phyloP scores from a whole-genome alignment of 1,140 invertebrate species.

The Phymorhynchus buccinoides region DNA sequence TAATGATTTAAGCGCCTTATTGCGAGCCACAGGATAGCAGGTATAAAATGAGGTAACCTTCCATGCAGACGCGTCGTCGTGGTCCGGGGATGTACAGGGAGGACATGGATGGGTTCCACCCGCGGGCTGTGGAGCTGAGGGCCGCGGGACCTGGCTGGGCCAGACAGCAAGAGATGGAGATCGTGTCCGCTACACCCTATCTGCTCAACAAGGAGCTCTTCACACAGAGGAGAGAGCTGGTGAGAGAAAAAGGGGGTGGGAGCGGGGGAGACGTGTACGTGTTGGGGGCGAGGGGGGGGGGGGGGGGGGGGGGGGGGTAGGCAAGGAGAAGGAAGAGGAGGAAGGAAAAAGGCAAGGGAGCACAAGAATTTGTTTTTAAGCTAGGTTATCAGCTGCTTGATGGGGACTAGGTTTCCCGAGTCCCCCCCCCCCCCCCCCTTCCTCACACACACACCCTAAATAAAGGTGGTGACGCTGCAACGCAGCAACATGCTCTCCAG shows the following conservation, averaged over 20 bases:
- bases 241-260: slow-evolving; percentile 37
- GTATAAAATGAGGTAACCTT: too few relatives aligned
- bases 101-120: slow-evolving; percentile 59
- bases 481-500: too few relatives aligned
- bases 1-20: too few relatives aligned
- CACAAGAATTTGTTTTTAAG: too few relatives aligned
- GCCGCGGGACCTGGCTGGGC: slow-evolving; percentile 68
- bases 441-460: too few relatives aligned
- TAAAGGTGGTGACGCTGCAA: too few relatives aligned
- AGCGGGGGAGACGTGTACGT: neutral
- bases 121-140: slow-evolving; percentile 56
- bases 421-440: too few relatives aligned
- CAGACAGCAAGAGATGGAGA: slow-evolving; percentile 64
- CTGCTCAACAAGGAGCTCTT: slow-evolving; percentile 70
- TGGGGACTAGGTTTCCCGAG: too few relatives aligned
- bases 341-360: neutral
- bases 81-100: slow-evolving; percentile 66
- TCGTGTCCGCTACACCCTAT: slow-evolving; percentile 67
- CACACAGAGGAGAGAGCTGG: slow-evolving; percentile 64
- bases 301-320: neutral
- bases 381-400: neutral
- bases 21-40: too few relatives aligned
- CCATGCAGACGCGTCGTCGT: slow-evolving; percentile 44
- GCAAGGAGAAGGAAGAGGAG: neutral
- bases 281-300: neutral